These are phyloP conservation scores for Todus mexicanus DNA, from an alignment of 2,797 vertebrate genomes.

Conservation along the genomic window DNA sequence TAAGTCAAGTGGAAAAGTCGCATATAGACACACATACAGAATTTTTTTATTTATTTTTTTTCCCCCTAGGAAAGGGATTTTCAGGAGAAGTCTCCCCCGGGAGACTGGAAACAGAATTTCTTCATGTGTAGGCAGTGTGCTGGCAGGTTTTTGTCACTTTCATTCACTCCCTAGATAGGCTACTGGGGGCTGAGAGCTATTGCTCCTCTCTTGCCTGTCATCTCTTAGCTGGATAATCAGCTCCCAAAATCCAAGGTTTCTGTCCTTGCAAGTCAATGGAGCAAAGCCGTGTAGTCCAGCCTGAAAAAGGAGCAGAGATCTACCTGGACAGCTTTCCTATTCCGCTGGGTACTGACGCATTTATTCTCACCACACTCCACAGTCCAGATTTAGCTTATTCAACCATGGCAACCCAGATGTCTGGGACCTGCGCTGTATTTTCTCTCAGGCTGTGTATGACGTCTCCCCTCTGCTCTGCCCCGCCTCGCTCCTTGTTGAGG, in stretches of 20 bases:
- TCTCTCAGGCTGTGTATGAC: background rate
- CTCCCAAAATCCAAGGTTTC: conserved; percentile 23
- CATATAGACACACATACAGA: background rate
- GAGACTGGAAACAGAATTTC: conserved; percentile 43
- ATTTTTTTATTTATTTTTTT: background rate
- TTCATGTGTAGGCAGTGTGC: conserved; percentile 39
- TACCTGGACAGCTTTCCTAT: conserved; percentile 21
- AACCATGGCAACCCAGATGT: conserved; percentile 26
- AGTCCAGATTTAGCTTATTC: conserved; percentile 16
- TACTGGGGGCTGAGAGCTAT: background rate
- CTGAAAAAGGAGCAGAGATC: background rate
- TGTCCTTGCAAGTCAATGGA: conserved; percentile 6
- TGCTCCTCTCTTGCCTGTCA: background rate
- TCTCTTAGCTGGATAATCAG: background rate
- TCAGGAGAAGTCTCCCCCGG: conserved; percentile 15
- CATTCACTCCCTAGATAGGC: conserved; percentile 43
- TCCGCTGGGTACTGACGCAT: background rate
- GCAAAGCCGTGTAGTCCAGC: background rate
- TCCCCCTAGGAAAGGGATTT: conserved; percentile 6
- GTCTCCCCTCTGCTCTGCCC: background rate
- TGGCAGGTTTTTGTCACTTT: conserved; percentile 55
- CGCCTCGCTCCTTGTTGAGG: background rate
- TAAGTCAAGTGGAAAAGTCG: background rate
- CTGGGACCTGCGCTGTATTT: background rate
- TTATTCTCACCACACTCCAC: background rate